These are phyloP conservation scores for Geophilus truncorum DNA, from an alignment of 2,888 invertebrate genomes.

Conservation along the genomic window DNA sequence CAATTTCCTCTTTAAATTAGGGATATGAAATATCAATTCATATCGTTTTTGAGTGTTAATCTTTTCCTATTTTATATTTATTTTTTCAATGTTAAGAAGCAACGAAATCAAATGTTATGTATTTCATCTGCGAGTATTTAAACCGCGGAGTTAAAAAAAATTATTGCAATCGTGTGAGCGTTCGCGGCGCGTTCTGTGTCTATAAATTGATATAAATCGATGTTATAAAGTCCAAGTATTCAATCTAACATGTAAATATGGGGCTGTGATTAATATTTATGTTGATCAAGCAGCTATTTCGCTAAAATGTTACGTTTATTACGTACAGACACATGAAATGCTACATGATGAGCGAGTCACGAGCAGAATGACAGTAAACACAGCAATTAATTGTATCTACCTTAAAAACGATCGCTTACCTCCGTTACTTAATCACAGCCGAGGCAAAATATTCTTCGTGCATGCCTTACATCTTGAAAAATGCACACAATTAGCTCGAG, in stretches of 20 bases:
- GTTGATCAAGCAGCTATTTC: background rate
- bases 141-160: too few relatives aligned
- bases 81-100: too few relatives aligned
- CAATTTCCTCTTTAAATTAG: background rate
- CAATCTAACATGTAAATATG: too few relatives aligned
- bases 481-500: background rate
- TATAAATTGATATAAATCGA: too few relatives aligned
- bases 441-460: background rate
- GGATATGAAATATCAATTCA: background rate
- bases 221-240: too few relatives aligned
- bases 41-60: background rate
- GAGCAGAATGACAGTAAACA: background rate
- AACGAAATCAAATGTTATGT: too few relatives aligned
- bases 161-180: too few relatives aligned
- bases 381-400: background rate
- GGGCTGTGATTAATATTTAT: background rate
- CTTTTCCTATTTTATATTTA: too few relatives aligned
- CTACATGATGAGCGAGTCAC: background rate
- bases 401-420: background rate
- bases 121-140: too few relatives aligned
- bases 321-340: background rate
- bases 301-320: background rate
- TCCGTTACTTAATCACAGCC: background rate
- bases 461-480: background rate
- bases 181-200: too few relatives aligned